Evolutionary conservation across 2,797 vertebrate genomes (phyloP).

Genomic region (Harpagifer antarcticus): DNA sequence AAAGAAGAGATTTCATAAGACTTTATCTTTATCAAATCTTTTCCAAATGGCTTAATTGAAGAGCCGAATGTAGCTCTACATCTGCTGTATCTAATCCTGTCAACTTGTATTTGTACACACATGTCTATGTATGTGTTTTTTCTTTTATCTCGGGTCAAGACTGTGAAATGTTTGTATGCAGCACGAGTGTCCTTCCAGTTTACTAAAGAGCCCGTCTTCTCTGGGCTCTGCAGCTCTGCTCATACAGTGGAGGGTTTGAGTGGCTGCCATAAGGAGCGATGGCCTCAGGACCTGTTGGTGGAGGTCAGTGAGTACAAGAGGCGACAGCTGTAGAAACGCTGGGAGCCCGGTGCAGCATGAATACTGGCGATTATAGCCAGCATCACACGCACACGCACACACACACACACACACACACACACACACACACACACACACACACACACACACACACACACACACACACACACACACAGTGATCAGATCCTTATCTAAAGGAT

Average conservation of each 20-base stretch:
- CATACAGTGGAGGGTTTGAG: constrained; percentile 62
- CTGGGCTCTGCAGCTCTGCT: constrained; percentile 27
- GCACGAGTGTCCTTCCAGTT: constrained; percentile 22
- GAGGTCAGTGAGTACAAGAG: constrained; percentile 80
- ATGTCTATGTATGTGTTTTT: constrained; percentile 17
- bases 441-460: background rate
- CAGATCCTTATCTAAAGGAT: constrained; percentile 82
- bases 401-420: constrained; percentile 38
- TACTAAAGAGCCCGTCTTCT: constrained; percentile 10
- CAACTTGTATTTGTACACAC: background rate
- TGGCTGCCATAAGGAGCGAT: constrained; percentile 66
- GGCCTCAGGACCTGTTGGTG: constrained; percentile 74
- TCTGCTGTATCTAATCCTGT: background rate
- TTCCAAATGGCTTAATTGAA: background rate
- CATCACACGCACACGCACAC: constrained; percentile 45
- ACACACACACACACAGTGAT: constrained; percentile 64
- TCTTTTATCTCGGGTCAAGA: constrained; percentile 1
- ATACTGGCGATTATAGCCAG: constrained; percentile 75
- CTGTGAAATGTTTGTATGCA: constrained; percentile 44
- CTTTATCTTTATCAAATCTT: too few relatives aligned
- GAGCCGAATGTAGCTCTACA: background rate
- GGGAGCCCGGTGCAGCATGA: constrained; percentile 75
- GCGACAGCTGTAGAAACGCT: constrained; percentile 81
- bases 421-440: constrained; percentile 33
- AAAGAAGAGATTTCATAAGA: too few relatives aligned